Percentiles rank a stretch among this genome's conserved stretches.
phyloP scores from a whole-genome alignment of 1,140 invertebrate species.

The Drosophila sucinea region DNA sequence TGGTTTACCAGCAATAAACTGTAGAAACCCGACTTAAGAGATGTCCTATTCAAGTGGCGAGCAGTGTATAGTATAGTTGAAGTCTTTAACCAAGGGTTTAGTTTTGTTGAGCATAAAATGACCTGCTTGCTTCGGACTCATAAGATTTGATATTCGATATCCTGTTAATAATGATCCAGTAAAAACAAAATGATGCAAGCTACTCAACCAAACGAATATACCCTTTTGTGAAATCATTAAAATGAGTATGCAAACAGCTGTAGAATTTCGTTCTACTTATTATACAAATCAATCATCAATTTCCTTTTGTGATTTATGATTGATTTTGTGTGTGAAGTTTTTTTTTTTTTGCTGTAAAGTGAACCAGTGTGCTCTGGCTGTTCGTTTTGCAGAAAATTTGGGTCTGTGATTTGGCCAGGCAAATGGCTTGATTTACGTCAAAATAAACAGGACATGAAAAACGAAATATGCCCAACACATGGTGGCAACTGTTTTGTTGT shows the following conservation, averaged over 20 bases:
- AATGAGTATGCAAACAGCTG: not conserved
- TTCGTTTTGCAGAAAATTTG: not conserved
- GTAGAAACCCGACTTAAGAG: too few species aligned
- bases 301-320: constrained; percentile 8
- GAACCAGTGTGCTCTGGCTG: not conserved
- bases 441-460: constrained; percentile 61
- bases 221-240: not conserved
- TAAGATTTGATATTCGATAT: too few species aligned
- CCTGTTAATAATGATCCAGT: too few species aligned
- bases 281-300: constrained; percentile 7
- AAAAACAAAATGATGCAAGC: too few species aligned
- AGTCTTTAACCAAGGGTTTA: too few species aligned
- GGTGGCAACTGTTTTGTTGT: constrained; percentile 25
- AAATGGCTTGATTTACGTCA: constrained; percentile 69
- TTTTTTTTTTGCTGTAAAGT: not conserved
- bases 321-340: not conserved
- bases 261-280: not conserved
- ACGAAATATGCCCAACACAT: constrained; percentile 36
- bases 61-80: too few species aligned
- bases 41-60: too few species aligned
- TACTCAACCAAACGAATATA: not conserved
- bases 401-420: constrained; percentile 47
- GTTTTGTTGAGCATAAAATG: too few species aligned
- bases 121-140: too few species aligned
- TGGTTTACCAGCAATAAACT: too few species aligned